Conservation (phyloP, 2,113 vertebrate species). For the Pterophyllum scalare region DNA sequence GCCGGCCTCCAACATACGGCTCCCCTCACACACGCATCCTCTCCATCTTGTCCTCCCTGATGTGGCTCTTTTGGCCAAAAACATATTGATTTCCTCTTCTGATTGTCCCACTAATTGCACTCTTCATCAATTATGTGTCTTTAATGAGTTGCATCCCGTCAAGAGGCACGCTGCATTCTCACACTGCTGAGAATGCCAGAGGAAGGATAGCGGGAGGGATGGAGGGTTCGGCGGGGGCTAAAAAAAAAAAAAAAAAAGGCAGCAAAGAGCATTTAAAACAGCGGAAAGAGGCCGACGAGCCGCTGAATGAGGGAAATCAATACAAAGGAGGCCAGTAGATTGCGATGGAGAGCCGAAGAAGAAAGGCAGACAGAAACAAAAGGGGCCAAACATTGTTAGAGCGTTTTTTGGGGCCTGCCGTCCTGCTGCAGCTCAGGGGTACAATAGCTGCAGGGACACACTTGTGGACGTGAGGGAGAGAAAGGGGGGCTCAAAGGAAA, state of each 20-base stretch:
- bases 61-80: slow-evolving; percentile 35
- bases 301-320: slow-evolving; percentile 57
- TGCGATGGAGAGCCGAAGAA: slow-evolving; percentile 63
- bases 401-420: slow-evolving; percentile 69
- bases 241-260: slow-evolving; percentile 32
- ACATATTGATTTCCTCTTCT: slow-evolving; percentile 62
- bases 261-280: slow-evolving; percentile 69
- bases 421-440: slow-evolving; percentile 50
- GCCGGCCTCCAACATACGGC: neutral
- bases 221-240: neutral
- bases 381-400: slow-evolving; percentile 70
- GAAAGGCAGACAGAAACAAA: slow-evolving; percentile 72
- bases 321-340: slow-evolving; percentile 64
- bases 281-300: slow-evolving; percentile 62
- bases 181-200: slow-evolving; percentile 51
- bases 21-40: neutral
- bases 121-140: slow-evolving; percentile 67
- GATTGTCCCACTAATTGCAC: slow-evolving; percentile 68
- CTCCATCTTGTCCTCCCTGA: slow-evolving; percentile 21
- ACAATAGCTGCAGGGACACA: slow-evolving; percentile 72
- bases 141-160: slow-evolving; percentile 64
- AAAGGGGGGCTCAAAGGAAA: slow-evolving; percentile 54
- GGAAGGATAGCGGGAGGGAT: neutral
- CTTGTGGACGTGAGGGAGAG: slow-evolving; percentile 60
- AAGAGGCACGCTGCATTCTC: slow-evolving; percentile 49